These are phyloP conservation scores for Coelinius sp. DNA, from an alignment of 2,888 invertebrate species.

Conservation along the genomic window DNA sequence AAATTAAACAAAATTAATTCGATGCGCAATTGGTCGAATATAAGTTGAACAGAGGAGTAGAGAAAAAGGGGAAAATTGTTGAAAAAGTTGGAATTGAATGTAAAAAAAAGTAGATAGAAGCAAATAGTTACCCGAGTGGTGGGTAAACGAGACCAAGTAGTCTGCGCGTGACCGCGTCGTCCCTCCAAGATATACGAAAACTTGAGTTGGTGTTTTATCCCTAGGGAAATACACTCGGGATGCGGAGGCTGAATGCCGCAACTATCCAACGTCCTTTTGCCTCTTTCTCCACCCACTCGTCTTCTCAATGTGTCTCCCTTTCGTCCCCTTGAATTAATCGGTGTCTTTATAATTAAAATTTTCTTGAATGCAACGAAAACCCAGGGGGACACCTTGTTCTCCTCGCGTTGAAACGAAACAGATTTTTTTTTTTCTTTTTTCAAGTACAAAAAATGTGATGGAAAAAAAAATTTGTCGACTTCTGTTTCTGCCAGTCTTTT, in stretches of 20 bases:
- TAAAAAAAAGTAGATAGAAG: not conserved
- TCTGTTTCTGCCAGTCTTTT: conserved; percentile 24
- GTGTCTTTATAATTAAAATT: conserved; percentile 42
- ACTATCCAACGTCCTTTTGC: conserved; percentile 13
- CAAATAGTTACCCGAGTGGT: conserved; percentile 8
- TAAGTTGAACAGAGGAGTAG: not conserved
- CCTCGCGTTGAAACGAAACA: not conserved
- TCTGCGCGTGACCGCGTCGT: conserved; percentile 24
- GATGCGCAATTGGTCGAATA: not conserved
- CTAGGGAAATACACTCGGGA: conserved; percentile 39
- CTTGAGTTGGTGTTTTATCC: conserved; percentile 25
- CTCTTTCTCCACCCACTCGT: not conserved
- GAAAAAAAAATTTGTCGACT: conserved; percentile 15
- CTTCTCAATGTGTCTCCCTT: conserved; percentile 17
- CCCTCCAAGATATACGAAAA: conserved; percentile 35
- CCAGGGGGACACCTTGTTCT: conserved; percentile 23
- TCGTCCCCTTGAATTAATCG: conserved; percentile 39
- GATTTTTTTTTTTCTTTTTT: too few species aligned
- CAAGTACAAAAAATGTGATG: not conserved
- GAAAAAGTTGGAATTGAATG: conserved; percentile 10
- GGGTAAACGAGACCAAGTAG: conserved; percentile 9
- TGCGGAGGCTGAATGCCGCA: conserved; percentile 32
- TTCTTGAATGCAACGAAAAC: conserved; percentile 32
- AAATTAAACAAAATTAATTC: conserved; percentile 32
- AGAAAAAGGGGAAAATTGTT: not conserved